Base-by-base conservation (phyloP, 92 coral and sea anemone species). In the Porites evermanni region DNA sequence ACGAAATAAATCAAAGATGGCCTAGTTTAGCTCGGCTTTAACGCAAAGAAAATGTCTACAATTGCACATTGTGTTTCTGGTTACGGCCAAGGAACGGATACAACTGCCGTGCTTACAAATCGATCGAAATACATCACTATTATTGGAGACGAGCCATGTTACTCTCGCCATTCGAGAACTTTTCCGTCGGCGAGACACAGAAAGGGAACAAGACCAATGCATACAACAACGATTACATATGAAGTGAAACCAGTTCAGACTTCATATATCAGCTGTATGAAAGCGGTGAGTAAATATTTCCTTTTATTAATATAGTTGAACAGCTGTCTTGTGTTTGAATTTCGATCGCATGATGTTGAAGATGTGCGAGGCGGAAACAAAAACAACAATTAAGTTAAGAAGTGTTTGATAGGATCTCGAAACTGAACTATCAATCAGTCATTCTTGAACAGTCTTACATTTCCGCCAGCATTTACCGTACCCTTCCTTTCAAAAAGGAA, bases 61-160 rank as follows among this genome's bases (percentile, higher is more conserved):
- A 53, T 67, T 32, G 84, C 91, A 26, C 89, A 94, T 26, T 78
- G 78, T 50, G 70, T 44, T 5, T 78, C 64, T 77, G 92, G 94
- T 88, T 90, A 70, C 74, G 95, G 91, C 80, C 98, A 95, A 88
- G 99, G 99, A 38, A 75, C 90, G 67, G 98, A 95, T 70, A 95
- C 98, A 24, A 80, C 95, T 44, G 88, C 99, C 20, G 98, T 93
- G 67, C 87, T 97, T 26, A 97, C 99, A 70, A 96, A 97, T 84
- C 93, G 84, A 59, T 95, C 99, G 38, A 97, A 89, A 26, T 95
- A 93, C 80, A 88, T 97, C 88, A 97, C 98, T 17, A 94, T 97
- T 8, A 94, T 97, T 14, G 86, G 98, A 23, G 98, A 93, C 77
- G 93, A 93, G 82, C 99, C 99, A 17, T 95, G 83, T 54, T 84